Base-by-base conservation (phyloP, 2,888 invertebrate species). In the Idaea straminata region DNA sequence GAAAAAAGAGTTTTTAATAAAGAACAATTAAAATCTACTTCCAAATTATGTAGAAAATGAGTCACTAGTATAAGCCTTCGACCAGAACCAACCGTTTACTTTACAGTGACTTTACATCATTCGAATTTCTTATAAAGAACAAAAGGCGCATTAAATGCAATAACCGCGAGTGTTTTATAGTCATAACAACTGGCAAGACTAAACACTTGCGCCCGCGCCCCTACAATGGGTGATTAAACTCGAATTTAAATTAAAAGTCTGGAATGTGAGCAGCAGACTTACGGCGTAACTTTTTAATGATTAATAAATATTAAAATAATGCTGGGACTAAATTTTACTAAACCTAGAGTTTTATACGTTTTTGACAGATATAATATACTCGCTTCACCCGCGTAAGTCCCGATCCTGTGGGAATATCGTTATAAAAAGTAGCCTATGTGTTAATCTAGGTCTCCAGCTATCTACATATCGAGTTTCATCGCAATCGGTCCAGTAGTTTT, bases 161-260 rank as follows among this genome's bases (percentile, higher is more conserved):
- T 66, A 65, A 67, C 69, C 68, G 25, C 64, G 61, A 66, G 61
- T 66, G 66, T 67, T 62, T 59, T 66, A 69, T 70, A 66, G 69
- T 59, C 59, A 66, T 69, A 72, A 69, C 69, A 69, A 68, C 69
- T 61, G 66, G 69, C 64, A 67, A 74, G 69, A 71, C 73, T 72
- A 68, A 73, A 72, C 73, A 71, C 62, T 59, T 59, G 34, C 7
- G 63, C 65, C 66, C 66, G 25, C 7, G 63, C 66, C 66, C 66
- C 67, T 67, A 69, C 72, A 71, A 73, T 72, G 59, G 66, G 63
- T 61, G 57, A 68, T 69, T 68, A 70, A 63, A 62, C 38, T 66
- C 63, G 63, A n/a, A 72, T 66, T 67, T 61, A 57, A 62, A 67
- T 60, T 60, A 13, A 16, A 47, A 4, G 13, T 47, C 10, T 7